Base-by-base conservation (phyloP, 2,888 invertebrate species). In the Elysia crispata region DNA sequence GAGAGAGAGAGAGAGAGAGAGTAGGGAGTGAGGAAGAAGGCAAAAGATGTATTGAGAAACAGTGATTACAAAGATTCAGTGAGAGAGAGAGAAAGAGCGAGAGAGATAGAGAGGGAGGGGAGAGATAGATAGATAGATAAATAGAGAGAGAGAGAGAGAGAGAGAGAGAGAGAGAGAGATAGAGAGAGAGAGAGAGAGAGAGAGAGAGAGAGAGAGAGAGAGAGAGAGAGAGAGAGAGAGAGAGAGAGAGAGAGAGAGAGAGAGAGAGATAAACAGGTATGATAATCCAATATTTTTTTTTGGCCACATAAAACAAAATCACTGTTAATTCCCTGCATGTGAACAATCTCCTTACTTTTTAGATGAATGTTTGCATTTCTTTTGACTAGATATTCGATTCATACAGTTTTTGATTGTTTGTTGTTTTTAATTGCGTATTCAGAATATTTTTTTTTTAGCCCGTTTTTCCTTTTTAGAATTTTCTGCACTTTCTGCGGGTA, bases 241-340 rank as follows among this genome's bases (percentile, higher is more conserved):
- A 75, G 60, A 75, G 54, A 75, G 60, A 75, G 67, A 67, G 67
- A 67, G 67, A 67, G 67, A 67, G 67, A 67, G 67, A 67, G 28
- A 67, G 67, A 67, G 67, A 67, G 67, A 67, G 67, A 67, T 8
- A 67, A 25, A 67, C 5, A 67, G 67, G 67, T 13, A 15, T 6
- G 30, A 23, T 1, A 67, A n/a, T n/a, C n/a, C n/a, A n/a, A n/a
- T n/a, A n/a, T n/a, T n/a, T n/a, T n/a, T n/a, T n/a, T n/a, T n/a
- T n/a, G n/a, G n/a, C n/a, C n/a, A n/a, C n/a, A n/a, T n/a, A n/a
- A n/a, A n/a, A n/a, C n/a, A n/a, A n/a, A n/a, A n/a, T n/a, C n/a
- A n/a, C n/a, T n/a, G n/a, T n/a, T n/a, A n/a, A n/a, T n/a, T n/a
- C n/a, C n/a, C n/a, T n/a, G n/a, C n/a, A n/a, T n/a, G n/a, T n/a